phyloP scores from a whole-genome alignment of 2,888 invertebrate genomes.

The Amiota mariae region DNA sequence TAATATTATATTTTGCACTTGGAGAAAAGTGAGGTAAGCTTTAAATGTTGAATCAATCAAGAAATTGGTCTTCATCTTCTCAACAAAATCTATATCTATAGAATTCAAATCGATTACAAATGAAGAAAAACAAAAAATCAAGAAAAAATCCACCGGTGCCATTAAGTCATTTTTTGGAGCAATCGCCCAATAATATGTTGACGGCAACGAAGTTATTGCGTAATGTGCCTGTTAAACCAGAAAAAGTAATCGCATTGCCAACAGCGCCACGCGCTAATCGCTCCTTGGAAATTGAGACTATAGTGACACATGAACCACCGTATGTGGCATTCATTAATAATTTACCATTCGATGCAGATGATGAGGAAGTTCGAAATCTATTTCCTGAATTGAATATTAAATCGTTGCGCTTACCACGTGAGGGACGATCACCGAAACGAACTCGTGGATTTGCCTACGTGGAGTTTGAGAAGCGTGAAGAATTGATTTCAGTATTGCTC shows the following conservation, averaged over 20 bases:
- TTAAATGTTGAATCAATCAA: no score
- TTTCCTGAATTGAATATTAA: conserved; percentile 27
- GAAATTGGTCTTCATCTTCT: not conserved
- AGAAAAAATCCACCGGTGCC: conserved; percentile 17
- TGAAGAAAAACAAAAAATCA: conserved; percentile 7
- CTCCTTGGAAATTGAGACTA: not conserved
- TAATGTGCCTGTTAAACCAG: not conserved
- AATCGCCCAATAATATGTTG: not conserved
- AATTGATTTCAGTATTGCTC: conserved; percentile 37
- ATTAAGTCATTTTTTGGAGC: conserved; percentile 2
- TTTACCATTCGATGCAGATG: conserved; percentile 40
- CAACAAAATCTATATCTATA: not conserved
- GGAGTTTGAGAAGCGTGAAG: conserved; percentile 37
- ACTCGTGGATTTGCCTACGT: conserved; percentile 36
- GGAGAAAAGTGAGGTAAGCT: no score
- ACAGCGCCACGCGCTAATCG: conserved; percentile 22
- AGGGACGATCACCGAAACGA: not conserved
- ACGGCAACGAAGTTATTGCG: not conserved
- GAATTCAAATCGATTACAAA: not conserved
- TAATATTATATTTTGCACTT: no score
- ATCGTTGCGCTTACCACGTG: conserved; percentile 28
- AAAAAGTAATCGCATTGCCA: conserved; percentile 11
- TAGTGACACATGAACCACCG: conserved; percentile 20
- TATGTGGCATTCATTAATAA: conserved; percentile 41
- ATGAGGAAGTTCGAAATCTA: conserved; percentile 31